Base-by-base conservation (phyloP, 2,888 invertebrate genomes). In the Loripinus fragilis region DNA sequence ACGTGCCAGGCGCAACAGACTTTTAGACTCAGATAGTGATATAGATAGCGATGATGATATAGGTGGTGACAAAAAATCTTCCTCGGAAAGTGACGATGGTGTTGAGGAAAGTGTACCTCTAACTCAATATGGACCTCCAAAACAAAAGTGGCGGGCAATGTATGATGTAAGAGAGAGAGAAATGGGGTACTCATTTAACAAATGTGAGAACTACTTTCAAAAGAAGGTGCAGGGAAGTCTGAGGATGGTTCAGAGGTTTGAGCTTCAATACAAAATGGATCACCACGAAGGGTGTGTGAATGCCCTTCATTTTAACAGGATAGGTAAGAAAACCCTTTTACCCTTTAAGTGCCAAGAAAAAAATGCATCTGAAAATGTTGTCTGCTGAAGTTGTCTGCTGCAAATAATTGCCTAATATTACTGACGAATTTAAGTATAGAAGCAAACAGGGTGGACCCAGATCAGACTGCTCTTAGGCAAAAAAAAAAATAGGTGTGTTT, bases 231-330 rank as follows among this genome's bases (percentile, higher is more conserved):
- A 97, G 90, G 96, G 97, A 1, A 97, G 97, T 0, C 94, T 97
- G 33, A 96, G 97, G 90, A 95, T 96, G 85, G 96, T 97, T 15
- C 96, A 97, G 93, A 95, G 97, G 86, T 95, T 98, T 92, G 96
- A 97, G 92, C 95, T 97, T 66, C 95, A 96, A 93, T 96, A 96
- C 88, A 95, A 95, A 89, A 94, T 98, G 88, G 95, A 96, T 80
- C 95, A 96, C 85, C 98, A 98, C 93, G 95, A 94, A 88, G 98
- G 98, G 80, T 98, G 98, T 94, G 98, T 98, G 2, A 98, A 98
- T 94, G 96, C 97, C 79, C 95, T 98, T 74, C 96, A 97, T 94
- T 98, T 98, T 93, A 98, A 98, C 92, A 95, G 95, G 80, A 94
- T 95, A 93, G 97, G 93, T 93, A 78, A 80, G 67, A 38, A n/a